A percentile compares a stretch with the other conserved stretches of the same genome.
phyloP scores from a whole-genome alignment of 1,140 invertebrate species.

The Planococcus citri region DNA sequence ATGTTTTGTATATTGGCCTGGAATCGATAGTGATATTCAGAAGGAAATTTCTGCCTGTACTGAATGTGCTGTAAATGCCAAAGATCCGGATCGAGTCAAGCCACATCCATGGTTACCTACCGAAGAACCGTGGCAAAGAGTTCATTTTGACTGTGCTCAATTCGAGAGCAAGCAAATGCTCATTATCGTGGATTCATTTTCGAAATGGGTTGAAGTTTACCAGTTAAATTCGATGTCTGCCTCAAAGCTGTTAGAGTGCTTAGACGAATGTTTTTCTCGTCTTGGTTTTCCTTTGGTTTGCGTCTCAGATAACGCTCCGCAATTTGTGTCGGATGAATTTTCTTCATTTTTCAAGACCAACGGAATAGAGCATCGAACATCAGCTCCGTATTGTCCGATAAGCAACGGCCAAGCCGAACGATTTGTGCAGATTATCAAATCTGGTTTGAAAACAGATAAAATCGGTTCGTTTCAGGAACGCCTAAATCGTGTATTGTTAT shows the following conservation, averaged over 20 bases:
- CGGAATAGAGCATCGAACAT: slow-evolving; percentile 27
- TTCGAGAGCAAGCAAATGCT: neutral
- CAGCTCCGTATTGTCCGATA: slow-evolving; percentile 29
- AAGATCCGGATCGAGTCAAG: neutral
- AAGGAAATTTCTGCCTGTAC: neutral
- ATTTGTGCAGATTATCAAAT: slow-evolving; percentile 34
- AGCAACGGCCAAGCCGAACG: slow-evolving; percentile 33
- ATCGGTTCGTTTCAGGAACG: neutral
- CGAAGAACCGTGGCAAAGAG: neutral
- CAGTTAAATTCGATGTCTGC: slow-evolving; percentile 23
- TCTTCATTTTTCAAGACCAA: slow-evolving; percentile 27
- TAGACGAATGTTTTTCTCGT: slow-evolving; percentile 26
- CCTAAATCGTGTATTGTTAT: too few species aligned
- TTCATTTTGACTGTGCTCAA: neutral
- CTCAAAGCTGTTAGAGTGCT: slow-evolving; percentile 23
- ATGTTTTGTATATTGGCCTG: neutral
- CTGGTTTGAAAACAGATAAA: slow-evolving; percentile 28
- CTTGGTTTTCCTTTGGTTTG: slow-evolving; percentile 28
- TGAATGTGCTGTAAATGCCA: neutral
- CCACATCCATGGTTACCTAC: neutral
- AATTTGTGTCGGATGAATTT: slow-evolving; percentile 28
- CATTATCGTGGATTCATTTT: slow-evolving; percentile 26
- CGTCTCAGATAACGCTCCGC: slow-evolving; percentile 31
- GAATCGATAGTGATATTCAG: neutral
- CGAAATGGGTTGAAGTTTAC: slow-evolving; percentile 34